phyloP scores from a whole-genome alignment of 2,113 vertebrate species.

The Gila orcuttii region DNA sequence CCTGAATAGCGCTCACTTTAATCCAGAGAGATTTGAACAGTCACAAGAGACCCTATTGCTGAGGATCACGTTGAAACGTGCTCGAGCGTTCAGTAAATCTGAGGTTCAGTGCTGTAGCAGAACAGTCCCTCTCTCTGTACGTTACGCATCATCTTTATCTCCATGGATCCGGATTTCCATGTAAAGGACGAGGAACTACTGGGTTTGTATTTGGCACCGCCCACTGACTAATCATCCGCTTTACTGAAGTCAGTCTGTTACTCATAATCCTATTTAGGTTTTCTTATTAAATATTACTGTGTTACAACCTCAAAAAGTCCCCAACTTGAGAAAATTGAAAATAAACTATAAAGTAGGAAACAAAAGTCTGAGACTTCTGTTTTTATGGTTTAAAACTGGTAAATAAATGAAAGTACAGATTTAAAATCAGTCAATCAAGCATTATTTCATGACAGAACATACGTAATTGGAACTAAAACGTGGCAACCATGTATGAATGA shows the following conservation, averaged over 20 bases:
- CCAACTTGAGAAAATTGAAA: background rate
- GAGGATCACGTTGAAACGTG: constrained; percentile 46
- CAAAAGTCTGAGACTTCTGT: background rate
- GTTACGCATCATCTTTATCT: background rate
- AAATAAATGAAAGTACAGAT: too few relatives aligned
- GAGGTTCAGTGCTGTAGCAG: background rate
- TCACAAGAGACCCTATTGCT: constrained; percentile 18
- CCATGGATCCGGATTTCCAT: background rate
- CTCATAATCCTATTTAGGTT: background rate
- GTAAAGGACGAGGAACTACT: background rate
- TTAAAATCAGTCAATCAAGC: too few relatives aligned
- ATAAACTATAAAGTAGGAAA: too few relatives aligned
- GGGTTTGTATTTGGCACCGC: constrained; percentile 41
- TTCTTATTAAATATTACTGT: background rate
- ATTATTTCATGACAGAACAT: too few relatives aligned
- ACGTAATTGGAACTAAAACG: too few relatives aligned
- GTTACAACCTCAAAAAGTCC: background rate
- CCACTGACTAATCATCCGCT: constrained; percentile 19
- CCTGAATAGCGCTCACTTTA: background rate
- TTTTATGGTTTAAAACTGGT: background rate
- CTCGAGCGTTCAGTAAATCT: constrained; percentile 56
- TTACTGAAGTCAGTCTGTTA: constrained; percentile 4
- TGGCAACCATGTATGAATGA: too few relatives aligned
- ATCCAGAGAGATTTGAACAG: constrained; percentile 32
- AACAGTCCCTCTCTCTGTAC: background rate